Conservation (phyloP, 2,888 invertebrate species). For the Acanthosoma haemorrhoidale region DNA sequence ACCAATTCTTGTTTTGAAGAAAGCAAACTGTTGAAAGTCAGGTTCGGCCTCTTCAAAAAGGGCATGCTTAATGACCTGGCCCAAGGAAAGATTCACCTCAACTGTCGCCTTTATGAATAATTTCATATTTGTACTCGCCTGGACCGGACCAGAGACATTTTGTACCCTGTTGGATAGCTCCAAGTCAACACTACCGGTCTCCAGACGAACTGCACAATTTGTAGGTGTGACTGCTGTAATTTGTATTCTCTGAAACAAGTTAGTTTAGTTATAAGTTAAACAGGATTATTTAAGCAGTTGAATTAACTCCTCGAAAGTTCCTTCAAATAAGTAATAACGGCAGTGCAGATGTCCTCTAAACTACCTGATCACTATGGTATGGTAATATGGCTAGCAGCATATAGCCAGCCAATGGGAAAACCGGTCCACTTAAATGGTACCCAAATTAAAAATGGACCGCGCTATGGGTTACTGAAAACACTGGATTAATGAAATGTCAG, state of each 20-base stretch:
- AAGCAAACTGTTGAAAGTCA: conserved; percentile 96
- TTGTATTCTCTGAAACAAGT: conserved; percentile 75
- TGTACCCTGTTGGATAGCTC: conserved; percentile 91
- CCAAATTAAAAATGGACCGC: too few species aligned
- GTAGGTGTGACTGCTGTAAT: conserved; percentile 97
- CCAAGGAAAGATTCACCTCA: conserved; percentile 89
- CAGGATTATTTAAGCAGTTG: too few species aligned
- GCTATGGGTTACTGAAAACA: too few species aligned
- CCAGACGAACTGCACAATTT: conserved; percentile 90
- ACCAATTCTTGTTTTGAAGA: conserved; percentile 92
- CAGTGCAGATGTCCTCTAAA: too few species aligned
- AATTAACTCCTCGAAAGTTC: too few species aligned
- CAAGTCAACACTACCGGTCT: conserved; percentile 89
- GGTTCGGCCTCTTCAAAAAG: conserved; percentile 96
- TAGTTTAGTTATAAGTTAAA: too few species aligned
- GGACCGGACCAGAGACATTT: conserved; percentile 62
- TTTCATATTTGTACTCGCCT: conserved; percentile 59
- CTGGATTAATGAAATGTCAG: too few species aligned
- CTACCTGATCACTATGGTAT: too few species aligned
- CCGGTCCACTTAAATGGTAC: too few species aligned
- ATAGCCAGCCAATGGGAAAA: too few species aligned
- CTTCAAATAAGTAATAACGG: too few species aligned
- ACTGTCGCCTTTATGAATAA: conserved; percentile 80
- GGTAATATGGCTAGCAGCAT: too few species aligned
- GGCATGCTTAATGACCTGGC: conserved; percentile 86